Conservation (phyloP, 1,140 invertebrate genomes). For the Berghia stephanieae region DNA sequence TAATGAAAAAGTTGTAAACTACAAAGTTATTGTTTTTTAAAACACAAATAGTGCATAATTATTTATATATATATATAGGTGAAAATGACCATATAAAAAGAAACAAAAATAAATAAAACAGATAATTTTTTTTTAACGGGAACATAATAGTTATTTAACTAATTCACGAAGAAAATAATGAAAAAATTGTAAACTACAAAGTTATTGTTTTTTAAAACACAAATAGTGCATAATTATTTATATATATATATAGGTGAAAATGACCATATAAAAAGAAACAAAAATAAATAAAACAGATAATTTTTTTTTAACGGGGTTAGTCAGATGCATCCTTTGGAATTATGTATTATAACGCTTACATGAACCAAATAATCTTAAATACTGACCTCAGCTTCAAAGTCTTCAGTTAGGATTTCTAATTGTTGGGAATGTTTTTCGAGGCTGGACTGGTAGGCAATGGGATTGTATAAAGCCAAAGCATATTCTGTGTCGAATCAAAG, state of each 20-base stretch:
- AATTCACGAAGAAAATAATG: too few relatives aligned
- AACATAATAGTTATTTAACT: too few relatives aligned
- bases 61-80: neutral
- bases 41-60: neutral
- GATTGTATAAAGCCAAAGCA: conserved; percentile 62
- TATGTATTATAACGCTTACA: neutral
- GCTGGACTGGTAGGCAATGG: conserved; percentile 61
- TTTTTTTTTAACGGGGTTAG: neutral
- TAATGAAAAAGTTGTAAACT: too few relatives aligned
- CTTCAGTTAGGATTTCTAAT: conserved; percentile 59
- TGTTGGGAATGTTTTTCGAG: conserved; percentile 61
- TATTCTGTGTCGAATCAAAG: conserved; percentile 64
- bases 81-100: conserved; percentile 9
- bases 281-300: conserved; percentile 1
- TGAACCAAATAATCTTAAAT: neutral
- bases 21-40: conserved; percentile 37
- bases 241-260: neutral
- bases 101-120: conserved; percentile 14
- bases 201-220: conserved; percentile 23
- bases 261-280: conserved; percentile 10
- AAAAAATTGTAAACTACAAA: conserved; percentile 43
- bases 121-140: neutral
- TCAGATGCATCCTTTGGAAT: too few relatives aligned
- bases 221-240: neutral
- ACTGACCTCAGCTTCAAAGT: conserved; percentile 52